phyloP scores from a whole-genome alignment of 1,140 invertebrate species.

The Armadillidium nasatum region DNA sequence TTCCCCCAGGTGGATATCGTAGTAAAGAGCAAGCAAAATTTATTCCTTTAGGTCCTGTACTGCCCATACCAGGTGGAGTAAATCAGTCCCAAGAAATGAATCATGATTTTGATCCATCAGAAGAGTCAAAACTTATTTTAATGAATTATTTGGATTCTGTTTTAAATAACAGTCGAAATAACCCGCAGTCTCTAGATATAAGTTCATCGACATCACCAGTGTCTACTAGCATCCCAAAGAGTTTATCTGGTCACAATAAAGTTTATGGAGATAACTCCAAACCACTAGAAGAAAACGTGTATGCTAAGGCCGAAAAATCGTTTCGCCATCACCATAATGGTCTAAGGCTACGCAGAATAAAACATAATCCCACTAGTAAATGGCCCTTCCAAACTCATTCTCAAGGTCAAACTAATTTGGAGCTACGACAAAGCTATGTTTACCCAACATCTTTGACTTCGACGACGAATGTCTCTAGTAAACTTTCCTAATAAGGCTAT shows the following conservation, averaged over 20 bases:
- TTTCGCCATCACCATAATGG: constrained; percentile 1
- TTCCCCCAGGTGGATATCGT: neutral
- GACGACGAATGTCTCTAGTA: neutral
- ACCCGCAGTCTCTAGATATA: no score
- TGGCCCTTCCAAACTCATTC: neutral
- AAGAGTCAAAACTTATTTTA: neutral
- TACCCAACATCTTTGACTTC: constrained; percentile 4
- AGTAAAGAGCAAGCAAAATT: neutral
- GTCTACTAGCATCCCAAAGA: neutral
- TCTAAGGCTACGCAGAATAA: neutral
- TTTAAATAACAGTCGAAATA: no score
- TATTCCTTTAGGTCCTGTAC: neutral
- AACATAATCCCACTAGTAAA: neutral
- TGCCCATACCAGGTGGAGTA: neutral
- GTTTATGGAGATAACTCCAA: neutral
- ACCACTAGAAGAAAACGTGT: neutral
- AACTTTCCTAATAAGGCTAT: neutral
- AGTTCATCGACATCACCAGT: no score
- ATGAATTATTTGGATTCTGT: no score
- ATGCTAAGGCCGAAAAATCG: neutral
- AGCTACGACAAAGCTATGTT: neutral
- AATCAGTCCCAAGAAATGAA: neutral
- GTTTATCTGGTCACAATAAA: neutral
- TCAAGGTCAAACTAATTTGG: neutral
- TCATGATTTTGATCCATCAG: neutral